Conservation (phyloP, 2,888 invertebrate genomes). For the Phalera bucephala region DNA sequence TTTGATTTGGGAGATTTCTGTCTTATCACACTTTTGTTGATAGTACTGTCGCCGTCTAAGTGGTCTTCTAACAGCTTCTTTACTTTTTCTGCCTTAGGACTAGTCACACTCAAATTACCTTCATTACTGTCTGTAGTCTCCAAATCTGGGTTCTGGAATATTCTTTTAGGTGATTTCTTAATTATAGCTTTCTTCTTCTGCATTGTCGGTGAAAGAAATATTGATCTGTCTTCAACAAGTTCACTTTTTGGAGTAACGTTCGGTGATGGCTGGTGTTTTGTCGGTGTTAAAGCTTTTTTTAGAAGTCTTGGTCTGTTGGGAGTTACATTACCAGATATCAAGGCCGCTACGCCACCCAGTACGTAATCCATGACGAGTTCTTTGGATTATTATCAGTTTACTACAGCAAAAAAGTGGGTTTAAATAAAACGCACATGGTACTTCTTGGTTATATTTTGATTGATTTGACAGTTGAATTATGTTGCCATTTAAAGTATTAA, state of each 20-base stretch:
- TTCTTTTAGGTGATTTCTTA: conserved; percentile 75
- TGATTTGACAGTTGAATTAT: conserved; percentile 7
- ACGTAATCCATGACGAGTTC: conserved; percentile 71
- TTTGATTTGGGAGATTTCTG: conserved; percentile 25
- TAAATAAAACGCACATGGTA: conserved; percentile 49
- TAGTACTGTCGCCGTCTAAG: conserved; percentile 39
- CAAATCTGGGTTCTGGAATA: conserved; percentile 66
- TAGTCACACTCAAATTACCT: conserved; percentile 29
- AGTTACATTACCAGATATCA: conserved; percentile 82
- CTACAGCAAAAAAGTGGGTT: conserved; percentile 10
- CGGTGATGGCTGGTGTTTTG: conserved; percentile 69
- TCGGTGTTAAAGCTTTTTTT: conserved; percentile 67
- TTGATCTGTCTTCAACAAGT: conserved; percentile 63
- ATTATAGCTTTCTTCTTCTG: conserved; percentile 74
- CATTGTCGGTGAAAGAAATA: conserved; percentile 68
- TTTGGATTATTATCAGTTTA: conserved; percentile 15
- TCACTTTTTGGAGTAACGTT: conserved; percentile 76
- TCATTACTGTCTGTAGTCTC: conserved; percentile 54
- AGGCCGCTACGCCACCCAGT: conserved; percentile 82
- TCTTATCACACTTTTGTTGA: conserved; percentile 19
- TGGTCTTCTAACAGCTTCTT: conserved; percentile 67
- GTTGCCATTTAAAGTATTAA: conserved; percentile 5
- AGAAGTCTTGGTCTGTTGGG: conserved; percentile 76
- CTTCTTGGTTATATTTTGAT: conserved; percentile 34
- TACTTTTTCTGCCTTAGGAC: conserved; percentile 68